Evolutionary conservation across 1,140 invertebrate species (phyloP).

Genomic region (Cydia amplana): DNA sequence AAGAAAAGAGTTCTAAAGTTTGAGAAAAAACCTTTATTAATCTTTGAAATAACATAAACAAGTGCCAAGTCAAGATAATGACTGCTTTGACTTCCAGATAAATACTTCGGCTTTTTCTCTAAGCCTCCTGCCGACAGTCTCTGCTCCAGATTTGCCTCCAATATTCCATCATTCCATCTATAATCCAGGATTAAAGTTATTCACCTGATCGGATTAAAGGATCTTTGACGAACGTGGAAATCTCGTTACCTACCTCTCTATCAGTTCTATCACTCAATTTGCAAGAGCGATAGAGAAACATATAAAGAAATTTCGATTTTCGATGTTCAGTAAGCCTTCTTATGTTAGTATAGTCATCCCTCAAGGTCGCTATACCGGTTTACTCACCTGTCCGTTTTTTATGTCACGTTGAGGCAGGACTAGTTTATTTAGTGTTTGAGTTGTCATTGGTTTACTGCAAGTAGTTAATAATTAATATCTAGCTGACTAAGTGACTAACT

Average conservation of each 20-base stretch:
- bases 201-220: background rate
- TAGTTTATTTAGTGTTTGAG: background rate
- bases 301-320: too few species aligned
- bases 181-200: conserved; percentile 7
- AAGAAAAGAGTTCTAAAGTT: too few species aligned
- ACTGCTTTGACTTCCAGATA: background rate
- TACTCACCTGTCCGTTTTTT: conserved; percentile 2
- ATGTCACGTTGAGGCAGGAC: conserved; percentile 7
- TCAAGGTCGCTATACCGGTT: conserved; percentile 25
- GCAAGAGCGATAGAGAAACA: background rate
- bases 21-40: too few species aligned
- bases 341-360: conserved; percentile 2
- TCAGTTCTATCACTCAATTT: background rate
- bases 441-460: background rate
- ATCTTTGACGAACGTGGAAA: background rate
- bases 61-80: background rate
- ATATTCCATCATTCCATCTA: background rate
- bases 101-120: background rate
- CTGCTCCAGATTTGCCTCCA: background rate
- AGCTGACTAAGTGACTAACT: too few species aligned
- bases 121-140: background rate
- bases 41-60: too few species aligned
- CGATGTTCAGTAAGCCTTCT: too few species aligned
- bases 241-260: too few species aligned
- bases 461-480: background rate